Percentiles rank a stretch among this genome's conserved stretches.
Conservation (phyloP, 2,888 invertebrate species). For the Eupithecia centaureata region DNA sequence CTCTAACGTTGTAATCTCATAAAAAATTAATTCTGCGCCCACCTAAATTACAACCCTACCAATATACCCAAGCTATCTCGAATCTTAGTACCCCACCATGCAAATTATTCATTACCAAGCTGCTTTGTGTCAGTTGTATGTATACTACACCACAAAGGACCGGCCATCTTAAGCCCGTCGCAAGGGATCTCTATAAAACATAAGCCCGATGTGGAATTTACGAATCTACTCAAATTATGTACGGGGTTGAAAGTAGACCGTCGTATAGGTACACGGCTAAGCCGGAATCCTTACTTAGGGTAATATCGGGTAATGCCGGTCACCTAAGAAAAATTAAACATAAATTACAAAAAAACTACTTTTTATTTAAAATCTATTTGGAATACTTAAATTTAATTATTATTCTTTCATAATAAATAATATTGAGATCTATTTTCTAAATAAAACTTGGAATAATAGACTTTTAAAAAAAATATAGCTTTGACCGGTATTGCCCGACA, state of each 20-base stretch:
- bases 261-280: neutral
- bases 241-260: neutral
- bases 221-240: constrained; percentile 15
- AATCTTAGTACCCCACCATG: constrained; percentile 40
- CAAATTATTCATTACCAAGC: constrained; percentile 45
- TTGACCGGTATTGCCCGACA: too few species aligned
- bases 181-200: constrained; percentile 35
- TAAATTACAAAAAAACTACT: too few species aligned
- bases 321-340: too few species aligned
- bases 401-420: too few species aligned
- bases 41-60: constrained; percentile 40
- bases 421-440: too few species aligned
- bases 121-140: constrained; percentile 43
- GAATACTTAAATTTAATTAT: too few species aligned
- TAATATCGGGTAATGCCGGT: too few species aligned
- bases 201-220: constrained; percentile 24
- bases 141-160: constrained; percentile 40
- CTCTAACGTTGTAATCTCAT: neutral
- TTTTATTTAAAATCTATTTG: too few species aligned
- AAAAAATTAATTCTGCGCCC: constrained; percentile 20
- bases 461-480: too few species aligned
- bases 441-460: too few species aligned
- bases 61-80: constrained; percentile 42
- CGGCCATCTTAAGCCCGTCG: constrained; percentile 35
- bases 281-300: neutral